These are phyloP conservation scores for Brachionus rubens DNA, from an alignment of 1,140 invertebrate species.

Conservation along the genomic window DNA sequence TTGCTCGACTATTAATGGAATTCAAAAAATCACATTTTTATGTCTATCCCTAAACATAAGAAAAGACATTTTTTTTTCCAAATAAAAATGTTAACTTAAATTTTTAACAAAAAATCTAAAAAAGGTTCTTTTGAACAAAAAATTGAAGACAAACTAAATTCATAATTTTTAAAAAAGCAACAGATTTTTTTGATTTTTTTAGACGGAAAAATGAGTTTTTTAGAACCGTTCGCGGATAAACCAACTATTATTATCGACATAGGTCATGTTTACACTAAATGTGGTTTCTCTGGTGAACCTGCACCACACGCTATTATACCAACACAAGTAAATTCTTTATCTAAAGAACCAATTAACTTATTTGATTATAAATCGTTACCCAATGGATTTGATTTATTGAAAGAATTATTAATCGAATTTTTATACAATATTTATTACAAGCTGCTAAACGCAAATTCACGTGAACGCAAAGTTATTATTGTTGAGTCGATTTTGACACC, in stretches of 20 bases:
- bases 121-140: no score
- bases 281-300: constrained; percentile 83
- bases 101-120: no score
- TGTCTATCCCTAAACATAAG: no score
- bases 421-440: constrained; percentile 34
- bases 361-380: background rate
- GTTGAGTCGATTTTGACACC: constrained; percentile 82
- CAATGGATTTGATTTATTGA: background rate
- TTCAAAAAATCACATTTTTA: no score
- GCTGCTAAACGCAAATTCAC: constrained; percentile 70
- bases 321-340: constrained; percentile 56
- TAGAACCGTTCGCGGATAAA: constrained; percentile 66
- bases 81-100: no score
- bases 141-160: background rate
- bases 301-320: constrained; percentile 80
- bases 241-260: constrained; percentile 84
- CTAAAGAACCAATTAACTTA: background rate
- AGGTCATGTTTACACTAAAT: constrained; percentile 88
- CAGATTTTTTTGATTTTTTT: no score
- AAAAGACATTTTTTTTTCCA: no score
- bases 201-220: constrained; percentile 19
- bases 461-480: constrained; percentile 82
- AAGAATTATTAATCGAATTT: constrained; percentile 18
- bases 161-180: background rate
- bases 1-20: no score